phyloP scores from a whole-genome alignment of 2,888 invertebrate genomes.

The Mayetiola destructor region DNA sequence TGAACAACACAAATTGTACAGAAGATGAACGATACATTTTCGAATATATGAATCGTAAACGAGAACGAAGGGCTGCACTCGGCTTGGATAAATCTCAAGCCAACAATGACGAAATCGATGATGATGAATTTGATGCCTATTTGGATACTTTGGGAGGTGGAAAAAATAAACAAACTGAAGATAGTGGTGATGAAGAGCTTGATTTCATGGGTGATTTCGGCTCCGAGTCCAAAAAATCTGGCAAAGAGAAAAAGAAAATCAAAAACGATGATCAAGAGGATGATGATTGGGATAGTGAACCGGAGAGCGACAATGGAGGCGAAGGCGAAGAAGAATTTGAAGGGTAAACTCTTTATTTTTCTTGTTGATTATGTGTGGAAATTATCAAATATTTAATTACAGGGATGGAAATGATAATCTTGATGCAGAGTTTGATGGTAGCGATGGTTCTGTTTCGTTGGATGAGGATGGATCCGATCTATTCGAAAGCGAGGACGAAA shows the following conservation, averaged over 20 bases:
- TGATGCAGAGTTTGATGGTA: constrained; percentile 25
- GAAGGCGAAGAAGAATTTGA: constrained; percentile 37
- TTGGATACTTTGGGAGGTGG: constrained; percentile 31
- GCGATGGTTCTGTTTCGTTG: constrained; percentile 22
- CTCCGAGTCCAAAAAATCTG: too few relatives aligned
- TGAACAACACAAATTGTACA: constrained; percentile 58
- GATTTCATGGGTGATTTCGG: constrained; percentile 31
- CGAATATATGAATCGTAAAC: constrained; percentile 41
- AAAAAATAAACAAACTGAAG: constrained; percentile 18
- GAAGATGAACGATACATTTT: constrained; percentile 82
- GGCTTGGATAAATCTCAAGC: constrained; percentile 42
- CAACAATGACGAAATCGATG: constrained; percentile 51
- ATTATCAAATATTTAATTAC: constrained; percentile 22
- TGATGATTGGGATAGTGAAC: constrained; percentile 27
- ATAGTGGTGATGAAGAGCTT: constrained; percentile 27
- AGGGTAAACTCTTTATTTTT: constrained; percentile 17
- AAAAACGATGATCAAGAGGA: constrained; percentile 22
- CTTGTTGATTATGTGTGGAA: constrained; percentile 5
- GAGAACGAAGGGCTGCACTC: constrained; percentile 33
- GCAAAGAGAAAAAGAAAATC: constrained; percentile 20
- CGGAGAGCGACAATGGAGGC: constrained; percentile 30
- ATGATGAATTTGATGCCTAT: constrained; percentile 40
- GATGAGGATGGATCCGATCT: constrained; percentile 24
- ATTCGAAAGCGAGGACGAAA: constrained; percentile 18
- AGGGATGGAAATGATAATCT: constrained; percentile 21